Percentiles rank a stretch among this genome's conserved stretches.
phyloP scores from a whole-genome alignment of 2,888 invertebrate genomes.

The Caenorhabditis sp. region DNA sequence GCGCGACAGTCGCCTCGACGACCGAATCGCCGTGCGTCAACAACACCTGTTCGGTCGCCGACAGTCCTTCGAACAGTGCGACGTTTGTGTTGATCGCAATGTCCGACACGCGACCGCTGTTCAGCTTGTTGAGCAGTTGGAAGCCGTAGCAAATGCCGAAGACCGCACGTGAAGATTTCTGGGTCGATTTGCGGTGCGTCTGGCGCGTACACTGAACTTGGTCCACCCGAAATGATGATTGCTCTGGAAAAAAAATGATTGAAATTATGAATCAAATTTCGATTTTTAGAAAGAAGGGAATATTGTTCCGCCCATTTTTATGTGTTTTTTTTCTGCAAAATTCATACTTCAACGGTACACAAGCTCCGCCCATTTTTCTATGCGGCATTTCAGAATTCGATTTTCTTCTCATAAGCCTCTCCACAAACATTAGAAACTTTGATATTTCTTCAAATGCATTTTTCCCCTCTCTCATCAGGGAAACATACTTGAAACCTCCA shows the following conservation, averaged over 20 bases:
- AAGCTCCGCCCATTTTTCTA: no score
- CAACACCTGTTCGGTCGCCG: slow-evolving; percentile 76
- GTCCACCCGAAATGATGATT: slow-evolving; percentile 96
- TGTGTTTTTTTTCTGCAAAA: no score
- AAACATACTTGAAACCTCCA: slow-evolving; percentile 52
- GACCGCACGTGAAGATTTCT: slow-evolving; percentile 92
- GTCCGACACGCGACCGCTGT: slow-evolving; percentile 95
- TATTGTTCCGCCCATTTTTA: no score
- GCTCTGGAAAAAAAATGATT: slow-evolving; percentile 80
- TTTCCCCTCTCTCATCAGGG: no score
- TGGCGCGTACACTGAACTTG: slow-evolving; percentile 91
- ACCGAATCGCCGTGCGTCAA: slow-evolving; percentile 97
- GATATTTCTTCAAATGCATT: no score
- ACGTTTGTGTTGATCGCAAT: slow-evolving; percentile 85
- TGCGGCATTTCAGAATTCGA: no score
- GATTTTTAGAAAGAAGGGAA: no score
- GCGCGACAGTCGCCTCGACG: slow-evolving; percentile 81
- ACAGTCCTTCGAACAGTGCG: slow-evolving; percentile 81
- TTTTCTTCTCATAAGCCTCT: no score
- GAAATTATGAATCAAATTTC: no score
- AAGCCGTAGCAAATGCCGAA: slow-evolving; percentile 97
- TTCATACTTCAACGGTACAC: no score
- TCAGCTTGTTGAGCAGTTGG: slow-evolving; percentile 92
- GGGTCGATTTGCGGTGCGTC: slow-evolving; percentile 92
- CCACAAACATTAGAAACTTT: no score